Conservation (phyloP, 1,140 invertebrate genomes). For the Ceratina japonica region DNA sequence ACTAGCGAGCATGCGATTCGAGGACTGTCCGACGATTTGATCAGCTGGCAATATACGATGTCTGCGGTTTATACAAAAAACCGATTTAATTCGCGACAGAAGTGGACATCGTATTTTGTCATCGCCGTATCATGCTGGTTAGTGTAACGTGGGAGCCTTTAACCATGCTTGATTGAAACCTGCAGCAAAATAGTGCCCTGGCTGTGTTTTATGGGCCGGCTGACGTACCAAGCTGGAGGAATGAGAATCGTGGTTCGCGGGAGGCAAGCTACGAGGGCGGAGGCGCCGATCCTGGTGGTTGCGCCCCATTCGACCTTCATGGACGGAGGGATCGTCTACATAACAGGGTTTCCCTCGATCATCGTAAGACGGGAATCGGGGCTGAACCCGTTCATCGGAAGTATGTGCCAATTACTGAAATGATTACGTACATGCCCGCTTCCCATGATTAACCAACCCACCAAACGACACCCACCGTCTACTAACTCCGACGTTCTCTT, state of each 20-base stretch:
- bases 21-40: too few relatives aligned
- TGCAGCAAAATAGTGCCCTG: constrained; percentile 80
- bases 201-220: constrained; percentile 86
- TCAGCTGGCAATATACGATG: too few relatives aligned
- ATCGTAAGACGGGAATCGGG: constrained; percentile 89
- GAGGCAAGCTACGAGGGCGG: constrained; percentile 84
- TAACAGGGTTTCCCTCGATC: constrained; percentile 88
- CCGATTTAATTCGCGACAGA: too few relatives aligned
- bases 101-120: too few relatives aligned
- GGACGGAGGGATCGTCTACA: constrained; percentile 90
- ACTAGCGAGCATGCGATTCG: too few relatives aligned
- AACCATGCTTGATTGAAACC: constrained; percentile 62
- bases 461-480: neutral
- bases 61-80: too few relatives aligned
- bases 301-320: constrained; percentile 93
- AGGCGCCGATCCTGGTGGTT: constrained; percentile 91
- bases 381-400: constrained; percentile 90
- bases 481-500: neutral
- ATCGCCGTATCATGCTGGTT: too few relatives aligned
- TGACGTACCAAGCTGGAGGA: constrained; percentile 87
- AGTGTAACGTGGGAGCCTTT: constrained; percentile 7
- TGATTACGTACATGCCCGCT: constrained; percentile 1
- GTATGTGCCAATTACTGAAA: constrained; percentile 81
- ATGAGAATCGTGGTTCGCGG: constrained; percentile 90
- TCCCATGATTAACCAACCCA: constrained; percentile 17